These are phyloP conservation scores for Spondyliosoma cantharus DNA, from an alignment of 2,797 vertebrate genomes.

Conservation along the genomic window DNA sequence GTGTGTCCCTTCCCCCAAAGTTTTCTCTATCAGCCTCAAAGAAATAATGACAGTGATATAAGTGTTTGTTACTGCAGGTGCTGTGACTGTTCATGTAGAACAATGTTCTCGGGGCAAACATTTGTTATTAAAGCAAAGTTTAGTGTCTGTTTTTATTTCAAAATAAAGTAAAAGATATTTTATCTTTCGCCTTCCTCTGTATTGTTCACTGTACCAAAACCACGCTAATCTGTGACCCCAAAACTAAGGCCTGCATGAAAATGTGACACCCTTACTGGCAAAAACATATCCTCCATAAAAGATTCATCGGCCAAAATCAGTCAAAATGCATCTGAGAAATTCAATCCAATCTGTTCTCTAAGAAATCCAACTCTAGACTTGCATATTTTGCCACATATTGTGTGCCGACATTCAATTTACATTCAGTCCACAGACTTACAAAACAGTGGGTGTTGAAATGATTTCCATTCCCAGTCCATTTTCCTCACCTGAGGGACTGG, in stretches of 20 bases:
- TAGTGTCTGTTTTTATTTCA: no score
- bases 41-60: background rate
- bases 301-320: no score
- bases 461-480: constrained; percentile 55
- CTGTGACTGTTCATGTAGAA: no score
- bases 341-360: background rate
- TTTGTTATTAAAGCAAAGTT: background rate
- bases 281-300: background rate
- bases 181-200: background rate
- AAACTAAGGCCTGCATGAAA: background rate
- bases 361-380: background rate
- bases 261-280: background rate
- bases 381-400: constrained; percentile 8
- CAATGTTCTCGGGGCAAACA: background rate
- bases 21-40: background rate
- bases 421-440: constrained; percentile 18
- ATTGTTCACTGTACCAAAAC: background rate
- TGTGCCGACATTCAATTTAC: background rate
- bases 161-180: background rate
- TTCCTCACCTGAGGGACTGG: constrained; percentile 60
- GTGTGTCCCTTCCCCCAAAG: background rate
- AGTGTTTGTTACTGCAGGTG: background rate
- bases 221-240: no score
- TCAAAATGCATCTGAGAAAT: background rate
- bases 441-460: constrained; percentile 35